Percentiles rank a stretch among this genome's conserved stretches.
Evolutionary conservation across 1,140 invertebrate genomes (phyloP).

Genomic region (Anastrepha obliqua): DNA sequence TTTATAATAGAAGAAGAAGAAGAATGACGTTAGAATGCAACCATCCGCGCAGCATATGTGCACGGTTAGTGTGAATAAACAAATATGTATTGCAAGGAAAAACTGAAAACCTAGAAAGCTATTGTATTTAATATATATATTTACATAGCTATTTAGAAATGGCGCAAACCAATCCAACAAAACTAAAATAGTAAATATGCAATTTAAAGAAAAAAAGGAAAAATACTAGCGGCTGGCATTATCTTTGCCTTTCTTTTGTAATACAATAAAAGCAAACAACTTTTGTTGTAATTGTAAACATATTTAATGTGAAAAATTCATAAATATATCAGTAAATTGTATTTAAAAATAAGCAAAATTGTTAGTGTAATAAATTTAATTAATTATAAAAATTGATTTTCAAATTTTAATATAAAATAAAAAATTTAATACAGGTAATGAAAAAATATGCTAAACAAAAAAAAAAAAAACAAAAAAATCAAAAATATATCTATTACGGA

Average conservation of each 20-base stretch:
- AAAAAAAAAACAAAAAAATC: neutral
- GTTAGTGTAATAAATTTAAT: conserved; percentile 40
- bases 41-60: neutral
- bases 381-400: conserved; percentile 24
- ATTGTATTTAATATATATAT: neutral
- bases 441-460: neutral
- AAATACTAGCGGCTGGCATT: conserved; percentile 29
- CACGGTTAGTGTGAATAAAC: conserved; percentile 10
- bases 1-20: neutral
- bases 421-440: neutral
- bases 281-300: conserved; percentile 44
- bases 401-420: conserved; percentile 41
- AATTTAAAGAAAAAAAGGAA: conserved; percentile 11
- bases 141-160: conserved; percentile 7
- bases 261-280: neutral
- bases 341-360: conserved; percentile 44
- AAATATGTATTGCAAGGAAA: conserved; percentile 28
- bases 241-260: conserved; percentile 37
- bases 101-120: neutral
- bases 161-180: neutral
- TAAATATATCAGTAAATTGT: conserved; percentile 35
- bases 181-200: neutral
- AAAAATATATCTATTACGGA: conserved; percentile 22
- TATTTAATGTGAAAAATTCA: conserved; percentile 32
- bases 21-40: neutral